Evolutionary conservation across 2,888 invertebrate species (phyloP).

Genomic region (Shargacucullia verbasci): DNA sequence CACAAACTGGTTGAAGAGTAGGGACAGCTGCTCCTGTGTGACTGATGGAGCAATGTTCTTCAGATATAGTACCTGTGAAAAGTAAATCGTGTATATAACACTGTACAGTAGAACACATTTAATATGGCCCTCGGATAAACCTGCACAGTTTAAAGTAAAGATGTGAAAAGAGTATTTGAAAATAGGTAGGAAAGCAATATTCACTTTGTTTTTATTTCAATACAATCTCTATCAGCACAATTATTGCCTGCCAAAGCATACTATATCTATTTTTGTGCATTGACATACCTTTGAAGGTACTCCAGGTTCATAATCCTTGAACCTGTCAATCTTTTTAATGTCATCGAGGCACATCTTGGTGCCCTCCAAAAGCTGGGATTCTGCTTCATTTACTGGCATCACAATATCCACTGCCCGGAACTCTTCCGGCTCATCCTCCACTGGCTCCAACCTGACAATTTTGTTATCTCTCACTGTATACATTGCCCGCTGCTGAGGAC

Average conservation of each 20-base stretch:
- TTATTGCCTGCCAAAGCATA: no score
- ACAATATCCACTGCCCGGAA: slow-evolving; percentile 77
- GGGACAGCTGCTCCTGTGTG: slow-evolving; percentile 80
- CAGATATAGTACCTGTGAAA: slow-evolving; percentile 85
- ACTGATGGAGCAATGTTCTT: slow-evolving; percentile 88
- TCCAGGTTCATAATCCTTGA: slow-evolving; percentile 87
- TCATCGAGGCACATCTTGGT: slow-evolving; percentile 86
- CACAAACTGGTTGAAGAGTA: slow-evolving; percentile 84
- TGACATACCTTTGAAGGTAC: slow-evolving; percentile 84
- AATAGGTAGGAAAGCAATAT: no score
- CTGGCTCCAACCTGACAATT: slow-evolving; percentile 81
- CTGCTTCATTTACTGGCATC: slow-evolving; percentile 75
- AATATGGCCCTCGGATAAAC: no score
- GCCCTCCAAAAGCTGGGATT: slow-evolving; percentile 78
- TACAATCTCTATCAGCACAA: background rate
- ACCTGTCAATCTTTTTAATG: slow-evolving; percentile 86
- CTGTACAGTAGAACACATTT: no score
- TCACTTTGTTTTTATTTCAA: no score
- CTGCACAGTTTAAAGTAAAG: no score
- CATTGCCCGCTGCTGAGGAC: slow-evolving; percentile 77
- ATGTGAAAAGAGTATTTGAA: no score
- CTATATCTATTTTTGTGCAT: no score
- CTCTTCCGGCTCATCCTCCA: slow-evolving; percentile 58
- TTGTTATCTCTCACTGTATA: slow-evolving; percentile 87
- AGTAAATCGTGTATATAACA: no score